Conservation (phyloP, 2,888 invertebrate species). For the Drosophila testacea region DNA sequence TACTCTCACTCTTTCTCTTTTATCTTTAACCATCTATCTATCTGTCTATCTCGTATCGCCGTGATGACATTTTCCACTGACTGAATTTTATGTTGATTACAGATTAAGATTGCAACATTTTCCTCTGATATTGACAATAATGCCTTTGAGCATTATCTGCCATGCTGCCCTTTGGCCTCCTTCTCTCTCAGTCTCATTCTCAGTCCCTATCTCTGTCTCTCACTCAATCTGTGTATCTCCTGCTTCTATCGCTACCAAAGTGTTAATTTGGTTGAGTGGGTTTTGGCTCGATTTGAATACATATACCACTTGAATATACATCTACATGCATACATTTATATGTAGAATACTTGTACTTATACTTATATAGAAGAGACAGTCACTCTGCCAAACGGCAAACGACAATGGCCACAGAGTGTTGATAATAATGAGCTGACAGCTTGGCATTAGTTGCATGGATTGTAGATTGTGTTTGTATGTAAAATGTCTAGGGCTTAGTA, state of each 20-base stretch:
- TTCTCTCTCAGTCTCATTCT: conserved; percentile 8
- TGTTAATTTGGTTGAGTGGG: conserved; percentile 81
- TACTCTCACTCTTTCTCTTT: conserved; percentile 19
- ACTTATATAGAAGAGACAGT: conserved; percentile 9
- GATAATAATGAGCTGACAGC: conserved; percentile 81
- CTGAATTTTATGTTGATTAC: conserved; percentile 81
- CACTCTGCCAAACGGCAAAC: conserved; percentile 39
- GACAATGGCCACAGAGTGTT: conserved; percentile 66
- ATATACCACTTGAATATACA: conserved; percentile 26
- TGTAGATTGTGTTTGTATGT: conserved; percentile 64
- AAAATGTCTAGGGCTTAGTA: conserved; percentile 78
- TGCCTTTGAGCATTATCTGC: conserved; percentile 72
- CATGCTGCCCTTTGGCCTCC: conserved; percentile 57
- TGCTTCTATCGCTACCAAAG: conserved; percentile 52
- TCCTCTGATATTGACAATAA: conserved; percentile 76
- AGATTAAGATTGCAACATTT: conserved; percentile 82
- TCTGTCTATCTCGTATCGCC: conserved; percentile 54
- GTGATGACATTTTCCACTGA: conserved; percentile 79
- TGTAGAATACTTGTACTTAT: conserved; percentile 24
- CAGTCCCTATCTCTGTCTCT: conserved; percentile 11
- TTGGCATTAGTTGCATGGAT: conserved; percentile 75
- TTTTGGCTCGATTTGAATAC: conserved; percentile 77
- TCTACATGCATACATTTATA: conserved; percentile 15
- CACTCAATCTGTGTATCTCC: conserved; percentile 13
- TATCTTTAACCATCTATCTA: conserved; percentile 32